These are phyloP conservation scores for Sternotherus odoratus DNA, from an alignment of 2,797 vertebrate species.

Conservation along the genomic window DNA sequence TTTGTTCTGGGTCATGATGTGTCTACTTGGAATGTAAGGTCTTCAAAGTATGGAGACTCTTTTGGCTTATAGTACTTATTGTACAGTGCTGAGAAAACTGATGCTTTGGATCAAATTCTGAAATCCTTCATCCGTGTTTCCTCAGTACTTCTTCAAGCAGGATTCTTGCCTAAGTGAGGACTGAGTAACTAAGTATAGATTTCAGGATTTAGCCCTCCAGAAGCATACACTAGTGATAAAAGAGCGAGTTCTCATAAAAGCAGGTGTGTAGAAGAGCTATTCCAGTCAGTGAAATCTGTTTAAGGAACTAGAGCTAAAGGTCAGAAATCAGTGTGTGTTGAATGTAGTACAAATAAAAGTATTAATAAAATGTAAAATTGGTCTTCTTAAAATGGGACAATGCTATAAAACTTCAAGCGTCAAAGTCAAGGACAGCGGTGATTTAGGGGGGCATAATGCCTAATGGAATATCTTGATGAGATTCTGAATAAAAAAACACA, in stretches of 20 bases:
- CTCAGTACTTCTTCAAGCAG: background rate
- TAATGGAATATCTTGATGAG: background rate
- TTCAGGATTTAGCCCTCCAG: no score
- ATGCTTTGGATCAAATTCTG: background rate
- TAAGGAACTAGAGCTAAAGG: background rate
- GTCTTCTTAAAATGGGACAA: background rate
- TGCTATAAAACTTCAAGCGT: accelerated
- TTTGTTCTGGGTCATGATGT: background rate
- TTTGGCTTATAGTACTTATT: background rate
- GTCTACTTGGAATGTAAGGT: background rate
- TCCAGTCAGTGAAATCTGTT: background rate
- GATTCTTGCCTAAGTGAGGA: background rate
- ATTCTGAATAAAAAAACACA: background rate
- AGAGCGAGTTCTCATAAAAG: background rate
- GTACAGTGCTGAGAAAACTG: background rate
- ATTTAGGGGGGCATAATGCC: background rate
- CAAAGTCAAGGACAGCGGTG: accelerated
- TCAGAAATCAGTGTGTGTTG: background rate
- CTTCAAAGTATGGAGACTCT: background rate
- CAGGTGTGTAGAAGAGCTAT: accelerated
- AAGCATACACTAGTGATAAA: background rate
- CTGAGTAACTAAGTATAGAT: background rate
- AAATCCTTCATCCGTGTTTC: background rate
- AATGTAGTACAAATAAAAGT: background rate
- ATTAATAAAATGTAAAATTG: background rate